A percentile compares a stretch with the other conserved stretches of the same genome.
Conservation (phyloP, 2,888 invertebrate genomes). For the Archaeoteleia sp. region DNA sequence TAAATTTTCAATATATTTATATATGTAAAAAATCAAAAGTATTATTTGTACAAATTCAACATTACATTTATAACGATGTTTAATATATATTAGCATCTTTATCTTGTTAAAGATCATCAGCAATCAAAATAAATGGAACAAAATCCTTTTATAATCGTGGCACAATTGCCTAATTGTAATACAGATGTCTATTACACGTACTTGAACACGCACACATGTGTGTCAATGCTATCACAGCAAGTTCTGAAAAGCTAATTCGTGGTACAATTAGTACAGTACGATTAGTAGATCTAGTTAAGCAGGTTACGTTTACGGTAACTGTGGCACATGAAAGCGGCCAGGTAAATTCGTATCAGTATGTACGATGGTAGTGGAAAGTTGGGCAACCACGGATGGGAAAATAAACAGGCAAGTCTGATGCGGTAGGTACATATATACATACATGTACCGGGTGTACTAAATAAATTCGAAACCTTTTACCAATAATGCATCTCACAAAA, state of each 20-base stretch:
- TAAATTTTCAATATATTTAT: too few species aligned
- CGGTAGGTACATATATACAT: conserved; percentile 7
- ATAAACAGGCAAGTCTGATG: conserved; percentile 32
- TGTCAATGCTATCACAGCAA: conserved; percentile 25
- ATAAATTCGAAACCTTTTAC: too few species aligned
- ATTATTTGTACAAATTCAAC: too few species aligned
- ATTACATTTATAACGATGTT: too few species aligned
- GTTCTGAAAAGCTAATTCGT: conserved; percentile 35
- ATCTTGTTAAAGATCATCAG: too few species aligned
- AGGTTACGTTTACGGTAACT: conserved; percentile 52
- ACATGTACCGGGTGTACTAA: conserved; percentile 15
- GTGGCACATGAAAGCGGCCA: conserved; percentile 33
- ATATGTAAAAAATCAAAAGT: too few species aligned
- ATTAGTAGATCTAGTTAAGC: conserved; percentile 51
- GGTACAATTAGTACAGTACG: conserved; percentile 27
- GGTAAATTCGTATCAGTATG: conserved; percentile 35
- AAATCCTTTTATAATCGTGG: too few species aligned
- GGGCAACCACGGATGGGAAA: conserved; percentile 20
- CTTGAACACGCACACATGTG: conserved; percentile 19
- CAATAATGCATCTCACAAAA: too few species aligned
- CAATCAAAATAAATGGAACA: too few species aligned
- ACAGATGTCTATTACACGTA: too few species aligned
- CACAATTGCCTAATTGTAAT: too few species aligned
- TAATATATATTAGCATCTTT: too few species aligned
- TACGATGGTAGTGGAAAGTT: conserved; percentile 34